Conservation (phyloP, 2,113 vertebrate genomes). For the Oriolus oriolus region DNA sequence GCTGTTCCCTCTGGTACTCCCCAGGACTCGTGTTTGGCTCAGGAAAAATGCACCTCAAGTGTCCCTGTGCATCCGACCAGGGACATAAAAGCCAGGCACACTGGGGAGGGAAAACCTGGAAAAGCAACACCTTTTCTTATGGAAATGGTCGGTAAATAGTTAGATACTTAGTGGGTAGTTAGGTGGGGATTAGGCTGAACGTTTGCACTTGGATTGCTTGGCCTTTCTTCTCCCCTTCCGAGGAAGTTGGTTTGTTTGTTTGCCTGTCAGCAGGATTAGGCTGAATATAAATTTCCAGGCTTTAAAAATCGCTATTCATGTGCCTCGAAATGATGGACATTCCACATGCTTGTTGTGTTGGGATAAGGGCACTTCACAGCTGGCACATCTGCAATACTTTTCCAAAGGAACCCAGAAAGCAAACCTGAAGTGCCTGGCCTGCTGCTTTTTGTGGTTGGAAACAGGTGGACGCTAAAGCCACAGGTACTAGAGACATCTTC, state of each 20-base stretch:
- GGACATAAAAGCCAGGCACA: background rate
- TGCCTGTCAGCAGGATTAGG: slow-evolving; percentile 39
- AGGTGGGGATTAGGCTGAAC: slow-evolving; percentile 33
- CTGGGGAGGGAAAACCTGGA: background rate
- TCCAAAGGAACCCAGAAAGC: background rate
- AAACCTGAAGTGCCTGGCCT: background rate
- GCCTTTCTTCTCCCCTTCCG: slow-evolving; percentile 13
- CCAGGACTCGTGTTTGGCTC: background rate
- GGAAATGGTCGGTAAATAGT: slow-evolving; percentile 45
- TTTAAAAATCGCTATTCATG: slow-evolving; percentile 44
- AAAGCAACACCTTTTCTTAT: slow-evolving; percentile 42
- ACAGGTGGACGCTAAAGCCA: background rate
- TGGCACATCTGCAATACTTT: background rate
- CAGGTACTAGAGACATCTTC: background rate
- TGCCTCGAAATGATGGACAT: background rate
- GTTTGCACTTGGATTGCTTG: background rate
- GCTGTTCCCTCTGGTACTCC: background rate
- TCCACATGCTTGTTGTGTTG: background rate
- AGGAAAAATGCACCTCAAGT: background rate
- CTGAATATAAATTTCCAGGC: slow-evolving; percentile 3
- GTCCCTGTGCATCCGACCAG: background rate
- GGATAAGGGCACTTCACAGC: background rate
- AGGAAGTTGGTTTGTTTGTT: slow-evolving; percentile 62
- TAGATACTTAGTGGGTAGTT: slow-evolving; percentile 49
- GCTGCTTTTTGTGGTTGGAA: background rate